Conservation (phyloP, 2,113 vertebrate genomes). For the Silurus glanis region DNA sequence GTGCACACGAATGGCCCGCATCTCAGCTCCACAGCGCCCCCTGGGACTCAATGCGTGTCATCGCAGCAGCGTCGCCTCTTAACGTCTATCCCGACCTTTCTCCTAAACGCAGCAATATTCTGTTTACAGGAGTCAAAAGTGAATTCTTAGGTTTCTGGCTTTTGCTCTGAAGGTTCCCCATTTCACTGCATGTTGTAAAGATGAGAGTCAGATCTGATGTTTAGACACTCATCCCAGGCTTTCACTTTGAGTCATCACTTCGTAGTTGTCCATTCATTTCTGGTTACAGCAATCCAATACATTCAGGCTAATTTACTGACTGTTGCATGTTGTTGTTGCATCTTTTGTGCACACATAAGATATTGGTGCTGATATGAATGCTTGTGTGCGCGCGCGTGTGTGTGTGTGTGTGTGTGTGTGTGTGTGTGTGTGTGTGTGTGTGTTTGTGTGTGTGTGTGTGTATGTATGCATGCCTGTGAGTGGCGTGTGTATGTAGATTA, state of each 20-base stretch:
- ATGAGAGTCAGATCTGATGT: slow-evolving; percentile 31
- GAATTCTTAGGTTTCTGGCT: slow-evolving; percentile 11
- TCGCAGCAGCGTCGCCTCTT: neutral
- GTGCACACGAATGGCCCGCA: neutral
- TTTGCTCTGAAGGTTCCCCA: slow-evolving; percentile 9
- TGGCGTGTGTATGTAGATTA: neutral
- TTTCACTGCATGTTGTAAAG: slow-evolving; percentile 1
- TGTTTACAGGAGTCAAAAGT: neutral
- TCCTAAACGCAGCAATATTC: neutral
- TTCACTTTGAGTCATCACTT: slow-evolving; percentile 44
- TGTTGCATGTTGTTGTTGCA: neutral
- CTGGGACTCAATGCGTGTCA: neutral
- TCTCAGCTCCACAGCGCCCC: neutral
- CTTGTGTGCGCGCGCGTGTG: neutral
- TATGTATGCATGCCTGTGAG: neutral
- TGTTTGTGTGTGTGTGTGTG: neutral
- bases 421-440: slow-evolving; percentile 1
- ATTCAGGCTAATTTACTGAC: slow-evolving; percentile 31
- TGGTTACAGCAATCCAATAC: slow-evolving; percentile 17
- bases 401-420: neutral
- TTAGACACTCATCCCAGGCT: slow-evolving; percentile 27
- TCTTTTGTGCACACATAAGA: slow-evolving; percentile 1
- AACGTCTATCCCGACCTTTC: neutral
- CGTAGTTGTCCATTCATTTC: slow-evolving; percentile 39
- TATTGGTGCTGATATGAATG: neutral